These are phyloP conservation scores for Heliconius cydno DNA, from an alignment of 2,888 invertebrate species.

Conservation along the genomic window DNA sequence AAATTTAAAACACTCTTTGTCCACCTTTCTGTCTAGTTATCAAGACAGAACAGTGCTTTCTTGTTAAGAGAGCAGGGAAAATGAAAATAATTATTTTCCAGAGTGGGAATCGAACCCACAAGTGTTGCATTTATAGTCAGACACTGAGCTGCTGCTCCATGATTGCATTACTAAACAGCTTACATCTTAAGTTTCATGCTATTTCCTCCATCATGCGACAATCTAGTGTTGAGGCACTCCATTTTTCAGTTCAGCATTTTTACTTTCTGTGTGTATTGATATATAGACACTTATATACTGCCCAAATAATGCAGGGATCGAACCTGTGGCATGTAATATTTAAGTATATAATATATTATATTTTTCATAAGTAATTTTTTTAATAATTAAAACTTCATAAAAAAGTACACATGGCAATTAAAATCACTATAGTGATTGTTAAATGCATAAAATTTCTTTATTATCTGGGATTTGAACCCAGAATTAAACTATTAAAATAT, in stretches of 20 bases:
- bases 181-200: not conserved
- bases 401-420: not conserved
- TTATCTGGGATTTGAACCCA: constrained; percentile 47
- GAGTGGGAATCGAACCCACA: not conserved
- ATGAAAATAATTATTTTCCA: not conserved
- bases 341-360: not conserved
- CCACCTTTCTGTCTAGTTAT: not conserved
- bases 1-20: too few species aligned
- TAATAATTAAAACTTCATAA: not conserved
- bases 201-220: not conserved
- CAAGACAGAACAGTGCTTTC: not conserved
- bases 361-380: too few species aligned
- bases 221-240: not conserved
- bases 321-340: not conserved
- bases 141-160: not conserved
- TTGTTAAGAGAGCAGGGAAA: not conserved
- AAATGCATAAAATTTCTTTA: not conserved
- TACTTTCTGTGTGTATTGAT: not conserved
- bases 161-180: not conserved
- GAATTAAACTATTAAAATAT: not conserved
- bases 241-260: not conserved
- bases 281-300: not conserved
- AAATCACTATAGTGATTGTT: not conserved
- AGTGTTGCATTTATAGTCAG: not conserved
- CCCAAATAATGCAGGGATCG: not conserved